These are phyloP conservation scores for Athetis lepigone DNA, from an alignment of 2,888 invertebrate species.

Conservation along the genomic window DNA sequence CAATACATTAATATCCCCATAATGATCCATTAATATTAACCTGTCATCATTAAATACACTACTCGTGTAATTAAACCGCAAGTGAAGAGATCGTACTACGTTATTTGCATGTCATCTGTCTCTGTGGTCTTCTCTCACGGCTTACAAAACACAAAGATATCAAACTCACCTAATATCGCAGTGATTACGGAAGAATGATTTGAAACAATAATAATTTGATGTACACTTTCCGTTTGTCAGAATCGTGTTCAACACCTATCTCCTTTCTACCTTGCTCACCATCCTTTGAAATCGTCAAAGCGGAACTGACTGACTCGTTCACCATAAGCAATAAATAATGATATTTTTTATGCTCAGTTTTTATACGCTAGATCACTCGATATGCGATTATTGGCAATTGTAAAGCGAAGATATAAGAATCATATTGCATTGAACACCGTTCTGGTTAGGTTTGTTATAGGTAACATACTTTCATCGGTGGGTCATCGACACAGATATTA, in stretches of 20 bases:
- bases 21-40: constrained; percentile 40
- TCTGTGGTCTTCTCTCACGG: constrained; percentile 25
- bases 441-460: constrained; percentile 56
- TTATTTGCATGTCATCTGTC: constrained; percentile 31
- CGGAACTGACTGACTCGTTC: constrained; percentile 72
- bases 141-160: constrained; percentile 20
- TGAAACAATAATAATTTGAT: not conserved
- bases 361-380: constrained; percentile 55
- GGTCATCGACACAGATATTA: constrained; percentile 77
- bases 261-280: constrained; percentile 58
- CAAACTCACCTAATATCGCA: constrained; percentile 17
- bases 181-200: constrained; percentile 21
- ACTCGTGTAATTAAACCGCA: constrained; percentile 37
- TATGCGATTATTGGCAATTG: constrained; percentile 56
- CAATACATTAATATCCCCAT: constrained; percentile 41
- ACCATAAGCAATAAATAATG: constrained; percentile 75
- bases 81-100: constrained; percentile 22
- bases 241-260: constrained; percentile 39
- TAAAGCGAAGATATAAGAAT: constrained; percentile 65
- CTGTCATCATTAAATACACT: constrained; percentile 45
- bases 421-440: constrained; percentile 62
- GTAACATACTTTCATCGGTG: constrained; percentile 74
- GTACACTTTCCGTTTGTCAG: constrained; percentile 22
- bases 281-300: constrained; percentile 60
- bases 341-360: constrained; percentile 72